Evolutionary conservation across 2,888 invertebrate species (phyloP).

Genomic region (Ormyrus labotus): DNA sequence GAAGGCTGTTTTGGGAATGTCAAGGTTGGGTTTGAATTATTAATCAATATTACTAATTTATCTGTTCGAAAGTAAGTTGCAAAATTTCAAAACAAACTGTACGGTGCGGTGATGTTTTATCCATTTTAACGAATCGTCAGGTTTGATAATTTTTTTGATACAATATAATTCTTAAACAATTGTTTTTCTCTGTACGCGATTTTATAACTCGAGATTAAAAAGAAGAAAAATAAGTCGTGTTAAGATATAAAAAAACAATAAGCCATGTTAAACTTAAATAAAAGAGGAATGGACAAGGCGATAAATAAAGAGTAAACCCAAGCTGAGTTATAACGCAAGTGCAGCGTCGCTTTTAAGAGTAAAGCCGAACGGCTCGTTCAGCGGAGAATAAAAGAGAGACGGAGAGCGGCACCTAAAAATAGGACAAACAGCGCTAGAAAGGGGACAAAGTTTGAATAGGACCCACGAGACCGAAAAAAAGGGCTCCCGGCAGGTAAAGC

Average conservation of each 20-base stretch:
- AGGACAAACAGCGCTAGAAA: conserved; percentile 28
- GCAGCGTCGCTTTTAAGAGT: conserved; percentile 1
- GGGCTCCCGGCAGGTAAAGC: conserved; percentile 12
- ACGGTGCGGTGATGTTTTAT: no score
- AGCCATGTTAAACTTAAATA: neutral
- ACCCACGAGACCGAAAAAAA: conserved; percentile 18
- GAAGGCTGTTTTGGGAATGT: neutral
- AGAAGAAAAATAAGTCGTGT: no score
- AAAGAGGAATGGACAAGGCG: conserved; percentile 4
- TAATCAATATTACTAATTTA: neutral
- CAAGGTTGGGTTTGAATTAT: neutral
- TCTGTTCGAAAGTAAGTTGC: no score
- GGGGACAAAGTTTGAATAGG: conserved; percentile 37
- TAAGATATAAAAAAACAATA: no score
- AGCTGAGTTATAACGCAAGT: conserved; percentile 1
- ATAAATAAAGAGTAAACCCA: conserved; percentile 5
- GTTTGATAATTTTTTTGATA: no score
- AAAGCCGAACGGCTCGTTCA: neutral
- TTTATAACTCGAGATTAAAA: no score
- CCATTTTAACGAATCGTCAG: no score
- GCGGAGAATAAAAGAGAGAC: conserved; percentile 7
- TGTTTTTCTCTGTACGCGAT: no score
- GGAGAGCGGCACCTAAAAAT: conserved; percentile 35
- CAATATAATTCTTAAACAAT: no score
- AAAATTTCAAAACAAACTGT: no score